A percentile compares a stretch with the other conserved stretches of the same genome.
Evolutionary conservation across 2,113 vertebrate species (phyloP).

Genomic region (Numenius arquata): DNA sequence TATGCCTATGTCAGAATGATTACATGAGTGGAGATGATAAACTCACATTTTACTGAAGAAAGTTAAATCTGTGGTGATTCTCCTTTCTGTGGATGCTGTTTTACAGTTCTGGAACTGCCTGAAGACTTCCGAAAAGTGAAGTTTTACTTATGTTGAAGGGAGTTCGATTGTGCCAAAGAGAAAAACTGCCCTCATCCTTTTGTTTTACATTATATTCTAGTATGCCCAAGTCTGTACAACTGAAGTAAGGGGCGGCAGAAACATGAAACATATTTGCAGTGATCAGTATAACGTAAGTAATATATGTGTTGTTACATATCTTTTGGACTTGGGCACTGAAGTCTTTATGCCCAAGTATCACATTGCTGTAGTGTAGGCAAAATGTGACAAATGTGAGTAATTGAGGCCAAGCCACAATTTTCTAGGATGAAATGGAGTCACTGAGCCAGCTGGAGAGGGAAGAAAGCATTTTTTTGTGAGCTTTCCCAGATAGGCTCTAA

Average conservation of each 20-base stretch:
- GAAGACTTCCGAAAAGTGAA: not conserved
- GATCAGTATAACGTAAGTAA: not conserved
- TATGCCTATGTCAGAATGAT: not conserved
- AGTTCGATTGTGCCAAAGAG: not conserved
- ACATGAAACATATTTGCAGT: not conserved
- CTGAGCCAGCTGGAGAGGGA: slow-evolving; percentile 40
- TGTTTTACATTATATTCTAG: not conserved
- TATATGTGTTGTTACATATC: rapidly evolving
- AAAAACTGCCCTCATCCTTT: not conserved
- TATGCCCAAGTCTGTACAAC: not conserved
- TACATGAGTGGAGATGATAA: not conserved
- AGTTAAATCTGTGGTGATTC: not conserved
- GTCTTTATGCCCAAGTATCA: not conserved
- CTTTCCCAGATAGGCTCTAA: slow-evolving; percentile 6
- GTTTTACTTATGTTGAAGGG: not conserved
- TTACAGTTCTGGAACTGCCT: not conserved
- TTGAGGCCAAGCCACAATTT: not conserved
- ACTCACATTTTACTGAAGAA: not conserved
- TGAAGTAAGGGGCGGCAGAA: not conserved
- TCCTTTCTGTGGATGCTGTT: not conserved
- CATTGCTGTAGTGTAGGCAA: not conserved
- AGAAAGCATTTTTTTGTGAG: not conserved
- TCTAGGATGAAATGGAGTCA: not conserved
- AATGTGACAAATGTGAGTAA: slow-evolving; percentile 19
- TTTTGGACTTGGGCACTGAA: not conserved